Evolutionary conservation across 2,888 invertebrate genomes (phyloP).

Genomic region (Chloroclystis v-ata): DNA sequence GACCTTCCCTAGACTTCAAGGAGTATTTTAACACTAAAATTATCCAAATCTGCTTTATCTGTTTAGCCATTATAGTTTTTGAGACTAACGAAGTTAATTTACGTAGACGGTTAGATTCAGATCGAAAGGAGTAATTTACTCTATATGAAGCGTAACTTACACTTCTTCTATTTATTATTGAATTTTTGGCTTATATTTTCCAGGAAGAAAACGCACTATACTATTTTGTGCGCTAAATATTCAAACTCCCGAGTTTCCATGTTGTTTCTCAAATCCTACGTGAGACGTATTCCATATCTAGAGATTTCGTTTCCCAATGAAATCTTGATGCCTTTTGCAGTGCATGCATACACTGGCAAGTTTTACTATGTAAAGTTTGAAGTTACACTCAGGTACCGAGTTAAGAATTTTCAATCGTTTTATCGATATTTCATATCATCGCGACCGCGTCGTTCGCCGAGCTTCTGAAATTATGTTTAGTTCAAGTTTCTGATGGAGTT

Average conservation of each 20-base stretch:
- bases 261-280: background rate
- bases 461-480: conserved; percentile 19
- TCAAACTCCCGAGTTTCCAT: background rate
- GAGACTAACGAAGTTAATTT: too few relatives aligned
- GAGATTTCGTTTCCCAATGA: background rate
- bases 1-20: too few relatives aligned
- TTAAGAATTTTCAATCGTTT: conserved; percentile 40
- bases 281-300: background rate
- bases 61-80: too few relatives aligned
- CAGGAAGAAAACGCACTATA: background rate
- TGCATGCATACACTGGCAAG: conserved; percentile 25
- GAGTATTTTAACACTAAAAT: too few relatives aligned
- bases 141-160: too few relatives aligned
- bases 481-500: conserved; percentile 19
- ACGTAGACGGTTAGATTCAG: too few relatives aligned
- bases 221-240: background rate
- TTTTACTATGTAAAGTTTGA: conserved; percentile 37
- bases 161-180: too few relatives aligned
- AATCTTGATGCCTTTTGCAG: conserved; percentile 8
- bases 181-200: too few relatives aligned
- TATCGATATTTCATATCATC: conserved; percentile 37
- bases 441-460: conserved; percentile 23
- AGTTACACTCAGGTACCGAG: conserved; percentile 32
- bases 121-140: too few relatives aligned
- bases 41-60: too few relatives aligned